Base-by-base conservation (phyloP, 1,140 invertebrate species). In the Ceratina calcarata region DNA sequence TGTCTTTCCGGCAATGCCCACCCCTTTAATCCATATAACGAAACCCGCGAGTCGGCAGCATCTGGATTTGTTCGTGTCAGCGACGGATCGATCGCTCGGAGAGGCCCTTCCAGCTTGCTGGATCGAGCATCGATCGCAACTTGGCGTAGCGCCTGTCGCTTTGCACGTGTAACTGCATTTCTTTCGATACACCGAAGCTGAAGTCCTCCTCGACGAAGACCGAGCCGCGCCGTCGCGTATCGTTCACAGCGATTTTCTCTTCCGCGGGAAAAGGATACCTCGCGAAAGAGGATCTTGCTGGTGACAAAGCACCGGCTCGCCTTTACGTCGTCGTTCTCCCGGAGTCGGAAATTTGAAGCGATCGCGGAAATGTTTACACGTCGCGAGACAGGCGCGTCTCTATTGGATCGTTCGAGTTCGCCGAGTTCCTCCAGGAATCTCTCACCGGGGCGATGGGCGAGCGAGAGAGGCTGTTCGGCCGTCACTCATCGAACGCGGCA, bases 311-410 rank as follows among this genome's bases (percentile, higher is more conserved):
- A 16, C 32, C n/a, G 16, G 32, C 32, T 74, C 61, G 12, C 16
- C 18, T 24, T 77, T 18, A n/a, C 57, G 58, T 10, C 37, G 37
- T 70, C 57, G 15, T 51, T 70, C 67, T 27, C 20, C n/a, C 22
- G n/a, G 32, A 66, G 32, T 8, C 32, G 18, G 4, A 65, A 22
- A 64, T 37, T 71, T n/a, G 2, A 27, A 49, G 20, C 49, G 27
- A 18, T 16, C 13, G 20, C 18, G 32, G 58, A 55, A 37, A 37
- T 70, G 60, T 71, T 65, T 72, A 65, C 67, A 64, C 60, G 27
- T 13, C 16, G 1, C 22, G 16, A 8, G 55, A 61, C 55, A 68
- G 37, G 7, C 37, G 37, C 74, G 32, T 27, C 51, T 67, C 53
- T 32, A 13, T 24, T 6, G 3, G 2, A 3, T 12, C 60, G 10